These are phyloP conservation scores for Orchestia grillus DNA, from an alignment of 1,140 invertebrate species.

Conservation along the genomic window DNA sequence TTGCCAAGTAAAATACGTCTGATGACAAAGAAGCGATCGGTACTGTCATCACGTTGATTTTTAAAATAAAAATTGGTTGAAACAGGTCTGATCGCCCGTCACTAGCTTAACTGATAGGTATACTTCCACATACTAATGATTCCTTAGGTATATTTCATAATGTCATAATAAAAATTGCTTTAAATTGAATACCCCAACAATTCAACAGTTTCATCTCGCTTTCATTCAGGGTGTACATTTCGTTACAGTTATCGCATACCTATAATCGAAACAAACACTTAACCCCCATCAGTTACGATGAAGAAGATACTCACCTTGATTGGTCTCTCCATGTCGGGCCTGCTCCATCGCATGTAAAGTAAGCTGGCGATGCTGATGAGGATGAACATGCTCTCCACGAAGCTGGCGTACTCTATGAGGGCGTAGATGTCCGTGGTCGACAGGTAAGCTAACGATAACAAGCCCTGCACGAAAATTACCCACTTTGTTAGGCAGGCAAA, in stretches of 20 bases:
- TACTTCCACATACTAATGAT: background rate
- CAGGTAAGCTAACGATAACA: slow-evolving; percentile 86
- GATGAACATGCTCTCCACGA: slow-evolving; percentile 95
- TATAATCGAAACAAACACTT: background rate
- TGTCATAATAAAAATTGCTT: too few relatives aligned
- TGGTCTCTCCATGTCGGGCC: slow-evolving; percentile 79
- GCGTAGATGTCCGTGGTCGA: slow-evolving; percentile 88
- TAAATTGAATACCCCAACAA: too few relatives aligned
- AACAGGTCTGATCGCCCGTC: too few relatives aligned
- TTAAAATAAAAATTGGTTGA: background rate
- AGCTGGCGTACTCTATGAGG: slow-evolving; percentile 93
- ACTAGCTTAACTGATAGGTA: background rate
- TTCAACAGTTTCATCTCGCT: too few relatives aligned
- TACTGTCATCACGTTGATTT: background rate
- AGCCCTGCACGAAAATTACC: slow-evolving; percentile 70
- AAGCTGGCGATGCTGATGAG: slow-evolving; percentile 87
- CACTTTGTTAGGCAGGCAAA: background rate
- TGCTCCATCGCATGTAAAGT: slow-evolving; percentile 85
- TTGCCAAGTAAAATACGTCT: too few relatives aligned
- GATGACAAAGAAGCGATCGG: too few relatives aligned
- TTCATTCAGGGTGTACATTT: background rate
- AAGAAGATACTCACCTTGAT: slow-evolving; percentile 76
- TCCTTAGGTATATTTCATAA: too few relatives aligned
- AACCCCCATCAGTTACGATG: background rate
- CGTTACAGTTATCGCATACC: background rate